Conservation (phyloP, 2,113 vertebrate genomes). For the Phaetusa simplex region DNA sequence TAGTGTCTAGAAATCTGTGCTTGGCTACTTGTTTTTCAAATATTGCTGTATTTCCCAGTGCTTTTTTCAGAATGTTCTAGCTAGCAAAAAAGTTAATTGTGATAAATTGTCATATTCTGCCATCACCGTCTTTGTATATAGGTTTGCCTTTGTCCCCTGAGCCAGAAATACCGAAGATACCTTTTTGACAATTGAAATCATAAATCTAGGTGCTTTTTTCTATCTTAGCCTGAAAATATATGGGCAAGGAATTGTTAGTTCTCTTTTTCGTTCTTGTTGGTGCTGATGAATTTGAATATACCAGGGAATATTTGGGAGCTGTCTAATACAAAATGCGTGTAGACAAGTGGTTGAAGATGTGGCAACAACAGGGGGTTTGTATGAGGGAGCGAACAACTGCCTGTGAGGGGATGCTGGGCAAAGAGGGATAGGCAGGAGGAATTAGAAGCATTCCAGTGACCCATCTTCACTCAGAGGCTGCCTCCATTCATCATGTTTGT, state of each 20-base stretch:
- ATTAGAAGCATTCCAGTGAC: not conserved
- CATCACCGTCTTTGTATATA: not conserved
- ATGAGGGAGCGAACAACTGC: not conserved
- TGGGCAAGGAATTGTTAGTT: not conserved
- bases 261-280: not conserved
- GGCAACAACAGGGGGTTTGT: not conserved
- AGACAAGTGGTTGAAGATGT: not conserved
- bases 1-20: not conserved
- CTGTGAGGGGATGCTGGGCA: not conserved
- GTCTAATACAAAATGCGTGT: not conserved
- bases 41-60: not conserved
- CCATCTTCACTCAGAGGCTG: not conserved
- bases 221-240: not conserved
- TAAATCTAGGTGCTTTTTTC: not conserved
- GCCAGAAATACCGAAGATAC: not conserved
- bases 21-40: not conserved
- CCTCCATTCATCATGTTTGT: not conserved
- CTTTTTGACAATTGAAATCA: not conserved
- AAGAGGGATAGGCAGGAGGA: not conserved
- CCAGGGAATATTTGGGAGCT: not conserved
- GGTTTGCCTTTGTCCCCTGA: not conserved
- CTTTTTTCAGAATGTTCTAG: not conserved
- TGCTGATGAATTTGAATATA: not conserved
- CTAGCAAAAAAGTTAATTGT: not conserved
- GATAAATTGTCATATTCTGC: not conserved